phyloP scores from a whole-genome alignment of 2,888 invertebrate genomes.

The Acleris cristana region DNA sequence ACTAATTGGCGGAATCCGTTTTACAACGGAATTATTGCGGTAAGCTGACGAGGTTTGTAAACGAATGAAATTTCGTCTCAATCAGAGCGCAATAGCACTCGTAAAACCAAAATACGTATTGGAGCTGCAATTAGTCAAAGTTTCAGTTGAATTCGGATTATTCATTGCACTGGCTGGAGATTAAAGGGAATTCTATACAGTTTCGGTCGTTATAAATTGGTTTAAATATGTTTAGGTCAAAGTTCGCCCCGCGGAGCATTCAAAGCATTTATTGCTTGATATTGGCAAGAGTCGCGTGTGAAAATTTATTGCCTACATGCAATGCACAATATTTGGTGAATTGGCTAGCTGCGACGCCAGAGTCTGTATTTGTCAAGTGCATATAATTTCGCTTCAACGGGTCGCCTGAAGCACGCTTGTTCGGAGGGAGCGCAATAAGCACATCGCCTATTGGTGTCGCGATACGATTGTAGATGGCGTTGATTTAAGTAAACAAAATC shows the following conservation, averaged over 20 bases:
- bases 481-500: not conserved
- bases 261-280: constrained; percentile 57
- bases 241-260: constrained; percentile 47
- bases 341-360: constrained; percentile 52
- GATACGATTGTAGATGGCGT: constrained; percentile 31
- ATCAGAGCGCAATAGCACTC: constrained; percentile 15
- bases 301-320: constrained; percentile 62
- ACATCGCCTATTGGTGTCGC: constrained; percentile 24
- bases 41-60: not conserved
- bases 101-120: constrained; percentile 25
- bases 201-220: constrained; percentile 44
- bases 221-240: constrained; percentile 45
- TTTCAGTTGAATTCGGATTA: constrained; percentile 22
- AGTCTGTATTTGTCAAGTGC: constrained; percentile 66
- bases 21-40: not conserved
- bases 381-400: constrained; percentile 62
- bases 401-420: constrained; percentile 44
- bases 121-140: constrained; percentile 18
- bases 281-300: constrained; percentile 59
- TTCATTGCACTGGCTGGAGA: constrained; percentile 10
- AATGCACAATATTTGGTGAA: constrained; percentile 62
- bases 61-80: constrained; percentile 27
- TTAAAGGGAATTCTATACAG: constrained; percentile 12
- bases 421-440: constrained; percentile 32
- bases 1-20: not conserved